Conservation (phyloP, 2,113 vertebrate genomes). For the Ivindomyrus marchei region DNA sequence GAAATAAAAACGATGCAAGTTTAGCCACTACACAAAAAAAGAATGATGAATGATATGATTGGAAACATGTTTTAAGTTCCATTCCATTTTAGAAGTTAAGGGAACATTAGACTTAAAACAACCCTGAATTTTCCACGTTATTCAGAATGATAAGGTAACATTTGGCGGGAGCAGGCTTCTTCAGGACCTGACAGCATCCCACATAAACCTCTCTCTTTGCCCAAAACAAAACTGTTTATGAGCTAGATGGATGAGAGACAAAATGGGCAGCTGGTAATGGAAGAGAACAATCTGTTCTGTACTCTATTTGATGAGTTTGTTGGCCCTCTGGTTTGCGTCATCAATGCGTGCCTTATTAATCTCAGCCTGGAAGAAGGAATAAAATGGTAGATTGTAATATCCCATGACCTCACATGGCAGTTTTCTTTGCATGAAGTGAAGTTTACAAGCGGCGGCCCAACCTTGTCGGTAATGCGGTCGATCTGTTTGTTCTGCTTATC, state of each 20-base stretch:
- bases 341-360: slow-evolving; percentile 83
- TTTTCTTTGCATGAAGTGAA: not conserved
- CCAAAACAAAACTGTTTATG: not conserved
- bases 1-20: not conserved
- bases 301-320: slow-evolving; percentile 79
- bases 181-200: not conserved
- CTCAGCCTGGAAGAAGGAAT: slow-evolving; percentile 71
- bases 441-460: slow-evolving; percentile 32
- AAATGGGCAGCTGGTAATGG: slow-evolving; percentile 26
- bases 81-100: not conserved
- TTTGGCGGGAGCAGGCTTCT: not conserved
- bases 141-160: not conserved
- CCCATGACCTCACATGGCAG: not conserved
- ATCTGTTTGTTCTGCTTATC: slow-evolving; percentile 86
- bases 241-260: not conserved
- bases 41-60: not conserved
- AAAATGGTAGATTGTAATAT: not conserved
- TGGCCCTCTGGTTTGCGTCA: slow-evolving; percentile 81
- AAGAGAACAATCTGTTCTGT: slow-evolving; percentile 29
- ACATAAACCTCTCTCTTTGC: not conserved
- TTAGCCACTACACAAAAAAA: not conserved
- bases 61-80: not conserved
- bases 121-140: not conserved
- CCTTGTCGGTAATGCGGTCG: slow-evolving; percentile 78
- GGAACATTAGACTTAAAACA: not conserved